phyloP scores from a whole-genome alignment of 2,113 vertebrate genomes.

The Periophthalmus modestus region DNA sequence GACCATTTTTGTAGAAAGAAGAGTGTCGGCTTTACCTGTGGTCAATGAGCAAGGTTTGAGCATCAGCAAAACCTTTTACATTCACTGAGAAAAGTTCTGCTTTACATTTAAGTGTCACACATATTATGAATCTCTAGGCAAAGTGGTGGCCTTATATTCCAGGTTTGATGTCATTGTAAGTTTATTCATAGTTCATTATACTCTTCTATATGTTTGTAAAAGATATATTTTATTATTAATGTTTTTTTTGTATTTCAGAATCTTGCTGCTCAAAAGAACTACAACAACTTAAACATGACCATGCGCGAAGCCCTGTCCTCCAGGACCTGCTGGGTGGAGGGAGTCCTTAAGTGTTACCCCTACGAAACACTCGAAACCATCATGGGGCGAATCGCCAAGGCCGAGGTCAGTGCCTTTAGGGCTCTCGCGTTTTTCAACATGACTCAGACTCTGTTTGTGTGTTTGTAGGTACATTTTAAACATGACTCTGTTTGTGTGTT shows the following conservation, averaged over 20 bases:
- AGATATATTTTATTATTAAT: not conserved
- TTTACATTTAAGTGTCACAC: not conserved
- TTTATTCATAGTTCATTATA: constrained; percentile 26
- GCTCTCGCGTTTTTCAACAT: no score
- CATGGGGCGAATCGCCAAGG: constrained; percentile 88
- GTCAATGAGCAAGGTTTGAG: constrained; percentile 82
- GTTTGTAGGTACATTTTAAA: no score
- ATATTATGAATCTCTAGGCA: constrained; percentile 71
- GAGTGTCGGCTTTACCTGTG: constrained; percentile 91
- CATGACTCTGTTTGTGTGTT: no score
- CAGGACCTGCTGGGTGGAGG: constrained; percentile 84
- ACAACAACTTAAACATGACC: constrained; percentile 92
- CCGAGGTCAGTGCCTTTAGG: constrained; percentile 79
- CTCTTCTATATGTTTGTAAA: not conserved
- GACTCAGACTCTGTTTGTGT: no score
- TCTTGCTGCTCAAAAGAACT: constrained; percentile 91
- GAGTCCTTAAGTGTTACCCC: constrained; percentile 91
- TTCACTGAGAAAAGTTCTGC: not conserved
- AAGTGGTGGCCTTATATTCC: constrained; percentile 93
- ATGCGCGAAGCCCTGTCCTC: constrained; percentile 83
- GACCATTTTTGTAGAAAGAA: constrained; percentile 89
- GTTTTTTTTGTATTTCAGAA: constrained; percentile 66
- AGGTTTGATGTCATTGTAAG: constrained; percentile 97
- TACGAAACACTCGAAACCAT: constrained; percentile 88
- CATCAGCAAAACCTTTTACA: not conserved